Conservation (phyloP, 2,888 invertebrate species). For the Cylloceria caligata region DNA sequence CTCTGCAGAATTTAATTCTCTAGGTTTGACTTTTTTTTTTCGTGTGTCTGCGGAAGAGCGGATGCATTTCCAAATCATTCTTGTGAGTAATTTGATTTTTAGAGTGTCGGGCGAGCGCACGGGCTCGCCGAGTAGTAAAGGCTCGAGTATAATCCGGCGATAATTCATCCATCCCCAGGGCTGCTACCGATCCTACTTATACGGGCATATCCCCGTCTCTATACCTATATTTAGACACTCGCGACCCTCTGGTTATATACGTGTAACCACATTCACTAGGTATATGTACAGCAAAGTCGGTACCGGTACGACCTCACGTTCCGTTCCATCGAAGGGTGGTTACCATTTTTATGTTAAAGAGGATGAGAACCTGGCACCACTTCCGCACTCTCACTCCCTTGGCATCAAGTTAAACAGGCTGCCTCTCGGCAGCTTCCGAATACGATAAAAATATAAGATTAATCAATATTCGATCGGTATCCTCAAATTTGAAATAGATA, state of each 20-base stretch:
- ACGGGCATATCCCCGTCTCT: neutral
- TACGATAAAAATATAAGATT: too few species aligned
- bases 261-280: neutral
- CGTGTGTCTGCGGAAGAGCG: neutral
- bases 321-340: constrained; percentile 13
- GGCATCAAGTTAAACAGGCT: constrained; percentile 16
- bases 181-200: constrained; percentile 12
- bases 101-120: neutral
- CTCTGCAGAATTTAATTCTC: neutral
- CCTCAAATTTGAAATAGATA: too few species aligned
- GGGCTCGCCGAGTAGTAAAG: neutral
- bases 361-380: constrained; percentile 31
- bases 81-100: constrained; percentile 10
- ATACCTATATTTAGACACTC: neutral
- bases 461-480: constrained; percentile 1
- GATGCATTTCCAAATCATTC: constrained; percentile 5
- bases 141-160: constrained; percentile 16
- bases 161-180: constrained; percentile 23
- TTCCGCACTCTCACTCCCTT: neutral
- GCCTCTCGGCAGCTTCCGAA: neutral
- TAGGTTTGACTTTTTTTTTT: neutral
- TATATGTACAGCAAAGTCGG: constrained; percentile 6
- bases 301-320: constrained; percentile 35
- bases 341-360: constrained; percentile 39
- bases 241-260: constrained; percentile 1